These are phyloP conservation scores for Drosophila orosa DNA, from an alignment of 1,140 invertebrate genomes.

Conservation along the genomic window DNA sequence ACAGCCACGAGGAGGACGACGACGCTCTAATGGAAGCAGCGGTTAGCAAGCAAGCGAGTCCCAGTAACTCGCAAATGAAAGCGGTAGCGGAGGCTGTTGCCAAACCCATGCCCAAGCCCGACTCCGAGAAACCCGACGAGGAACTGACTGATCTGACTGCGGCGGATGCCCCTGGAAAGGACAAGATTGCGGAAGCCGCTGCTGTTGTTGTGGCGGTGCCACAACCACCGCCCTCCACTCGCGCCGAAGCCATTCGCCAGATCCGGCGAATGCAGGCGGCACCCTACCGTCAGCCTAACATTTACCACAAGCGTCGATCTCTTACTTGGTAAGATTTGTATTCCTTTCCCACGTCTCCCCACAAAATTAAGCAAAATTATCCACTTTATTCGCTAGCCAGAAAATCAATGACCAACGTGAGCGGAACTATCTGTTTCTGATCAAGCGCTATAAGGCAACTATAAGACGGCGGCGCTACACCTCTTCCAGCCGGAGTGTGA, in stretches of 20 bases:
- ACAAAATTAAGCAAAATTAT: no score
- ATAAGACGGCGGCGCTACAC: neutral
- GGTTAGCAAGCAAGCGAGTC: conserved; percentile 47
- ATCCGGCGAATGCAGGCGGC: conserved; percentile 25
- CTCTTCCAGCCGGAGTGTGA: conserved; percentile 11
- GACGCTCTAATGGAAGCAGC: conserved; percentile 68
- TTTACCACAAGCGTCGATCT: conserved; percentile 61
- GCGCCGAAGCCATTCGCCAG: conserved; percentile 10
- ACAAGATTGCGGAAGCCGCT: neutral
- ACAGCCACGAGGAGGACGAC: conserved; percentile 63
- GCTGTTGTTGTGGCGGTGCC: neutral
- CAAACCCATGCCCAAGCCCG: conserved; percentile 29
- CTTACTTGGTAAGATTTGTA: conserved; percentile 38
- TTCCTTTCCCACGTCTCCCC: neutral
- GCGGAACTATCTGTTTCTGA: neutral
- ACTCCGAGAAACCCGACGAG: conserved; percentile 1
- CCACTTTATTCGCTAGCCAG: neutral
- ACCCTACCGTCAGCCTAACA: neutral
- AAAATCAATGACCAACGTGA: neutral
- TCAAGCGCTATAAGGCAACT: no score
- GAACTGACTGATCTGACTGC: neutral
- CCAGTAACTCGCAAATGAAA: neutral
- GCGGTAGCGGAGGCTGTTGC: neutral
- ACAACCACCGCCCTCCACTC: conserved; percentile 32
- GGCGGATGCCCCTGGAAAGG: neutral